Conservation (phyloP, 2,797 vertebrate species). For the Pangasius djambal region DNA sequence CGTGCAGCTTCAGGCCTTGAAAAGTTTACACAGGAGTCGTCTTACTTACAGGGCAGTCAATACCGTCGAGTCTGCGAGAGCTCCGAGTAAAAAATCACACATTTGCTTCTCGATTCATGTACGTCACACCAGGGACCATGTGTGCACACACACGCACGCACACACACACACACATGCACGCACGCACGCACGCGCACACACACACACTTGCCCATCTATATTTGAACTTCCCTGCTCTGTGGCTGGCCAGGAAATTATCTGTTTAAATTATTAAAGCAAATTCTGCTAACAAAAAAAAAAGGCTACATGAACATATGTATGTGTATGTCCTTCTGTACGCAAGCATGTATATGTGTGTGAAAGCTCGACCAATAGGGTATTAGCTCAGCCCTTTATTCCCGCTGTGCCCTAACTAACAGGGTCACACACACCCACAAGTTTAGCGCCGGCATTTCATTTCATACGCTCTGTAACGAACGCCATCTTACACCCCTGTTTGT, state of each 20-base stretch:
- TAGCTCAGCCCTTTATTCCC: not conserved
- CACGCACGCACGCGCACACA: not conserved
- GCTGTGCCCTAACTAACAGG: constrained; percentile 18
- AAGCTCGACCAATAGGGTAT: not conserved
- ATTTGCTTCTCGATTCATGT: constrained; percentile 35
- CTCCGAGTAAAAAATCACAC: constrained; percentile 61
- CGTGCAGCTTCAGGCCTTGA: constrained; percentile 38
- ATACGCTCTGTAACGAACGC: not conserved
- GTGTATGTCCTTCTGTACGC: constrained; percentile 22
- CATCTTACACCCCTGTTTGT: not conserved
- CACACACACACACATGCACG: not conserved
- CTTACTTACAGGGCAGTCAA: constrained; percentile 48
- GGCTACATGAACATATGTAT: constrained; percentile 38
- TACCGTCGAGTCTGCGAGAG: constrained; percentile 73
- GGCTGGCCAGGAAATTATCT: constrained; percentile 76
- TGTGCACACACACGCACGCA: rapidly evolving
- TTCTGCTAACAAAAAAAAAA: not conserved
- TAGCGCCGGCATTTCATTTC: not conserved
- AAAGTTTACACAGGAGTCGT: constrained; percentile 72
- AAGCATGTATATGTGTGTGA: constrained; percentile 46
- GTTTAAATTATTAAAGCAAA: not conserved
- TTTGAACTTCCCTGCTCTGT: constrained; percentile 74
- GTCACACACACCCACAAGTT: constrained; percentile 26
- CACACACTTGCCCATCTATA: constrained; percentile 54
- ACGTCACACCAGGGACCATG: not conserved